Evolutionary conservation across 1,140 invertebrate species (phyloP), one percentile per base, ranked within the genome.

Genomic region (Meloidogyne chitwoodi): DNA sequence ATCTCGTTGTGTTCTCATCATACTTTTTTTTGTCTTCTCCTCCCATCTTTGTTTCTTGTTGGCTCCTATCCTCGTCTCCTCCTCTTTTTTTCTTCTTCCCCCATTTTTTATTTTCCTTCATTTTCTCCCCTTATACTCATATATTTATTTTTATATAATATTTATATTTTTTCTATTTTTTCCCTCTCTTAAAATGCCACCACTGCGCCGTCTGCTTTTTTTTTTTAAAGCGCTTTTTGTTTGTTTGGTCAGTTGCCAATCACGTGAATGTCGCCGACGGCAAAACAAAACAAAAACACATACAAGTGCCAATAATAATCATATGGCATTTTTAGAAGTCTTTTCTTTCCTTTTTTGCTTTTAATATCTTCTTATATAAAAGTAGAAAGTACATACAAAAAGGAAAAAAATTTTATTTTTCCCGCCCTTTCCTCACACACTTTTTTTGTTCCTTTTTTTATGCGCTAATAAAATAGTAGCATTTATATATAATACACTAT

Each of bases 191-290:
- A 24, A 68, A 38, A 24, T 48, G 67, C 67, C 67, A 38, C 67
- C 67, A 26, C 29, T 48, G 26, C 67, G 29, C 38, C 29, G 67
- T 12, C 27, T 56, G 61, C 61, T 70, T 69, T 56, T 56, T 68
- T 61, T 56, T 69, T 26, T 22, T 22, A 34, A 41, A 29, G 22
- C 27, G 16, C 16, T 56, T 27, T 61, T 44, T 29, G 19, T 70
- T 29, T 70, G 61, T 72, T 73, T 73, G 71, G 71, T 64, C 71
- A 73, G 71, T 34, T 73, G 71, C 71, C 71, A 73, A 73, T 34
- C 71, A 73, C 71, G 71, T 73, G 71, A 73, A 73, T 73, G 61
- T 64, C 71, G 34, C 62, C 8, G 19, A 38, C 27, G 68, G 44
- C 64, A 61, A 56, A 63, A 63, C 34, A 61, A 64, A 61, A 41